phyloP scores from a whole-genome alignment of 1,140 invertebrate species.

The Drosophila virilis region DNA sequence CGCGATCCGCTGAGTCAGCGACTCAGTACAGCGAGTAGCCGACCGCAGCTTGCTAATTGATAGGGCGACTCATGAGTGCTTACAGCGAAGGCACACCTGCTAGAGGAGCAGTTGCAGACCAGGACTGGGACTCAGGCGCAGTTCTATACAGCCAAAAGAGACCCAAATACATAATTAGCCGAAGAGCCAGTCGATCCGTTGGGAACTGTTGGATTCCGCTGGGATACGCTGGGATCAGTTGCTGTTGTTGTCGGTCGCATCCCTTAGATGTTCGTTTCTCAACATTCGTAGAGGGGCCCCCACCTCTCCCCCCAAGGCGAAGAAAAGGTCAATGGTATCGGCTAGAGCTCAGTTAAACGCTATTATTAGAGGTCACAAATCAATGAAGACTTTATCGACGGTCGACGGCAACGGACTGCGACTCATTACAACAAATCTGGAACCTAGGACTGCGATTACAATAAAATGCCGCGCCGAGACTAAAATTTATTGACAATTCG shows the following conservation, averaged over 20 bases:
- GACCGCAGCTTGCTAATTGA: conserved; percentile 51
- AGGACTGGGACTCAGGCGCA: background rate
- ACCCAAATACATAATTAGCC: conserved; percentile 75
- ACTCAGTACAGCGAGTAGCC: background rate
- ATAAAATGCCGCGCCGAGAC: conserved; percentile 61
- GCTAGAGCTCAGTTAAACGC: conserved; percentile 59
- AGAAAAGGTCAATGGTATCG: conserved; percentile 58
- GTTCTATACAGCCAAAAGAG: background rate
- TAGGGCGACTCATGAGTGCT: conserved; percentile 40
- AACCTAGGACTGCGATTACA: conserved; percentile 58
- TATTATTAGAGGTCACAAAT: conserved; percentile 83
- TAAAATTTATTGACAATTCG: conserved; percentile 77
- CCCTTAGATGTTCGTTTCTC: conserved; percentile 65
- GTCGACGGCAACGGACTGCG: conserved; percentile 28
- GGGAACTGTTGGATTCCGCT: conserved; percentile 2
- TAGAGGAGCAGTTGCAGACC: background rate
- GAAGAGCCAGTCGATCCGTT: background rate
- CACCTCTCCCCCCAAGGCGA: background rate
- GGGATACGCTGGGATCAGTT: conserved; percentile 15
- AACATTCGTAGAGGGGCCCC: conserved; percentile 33
- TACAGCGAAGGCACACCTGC: conserved; percentile 51
- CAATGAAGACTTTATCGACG: conserved; percentile 81
- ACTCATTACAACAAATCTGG: conserved; percentile 68
- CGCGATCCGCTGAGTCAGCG: conserved; percentile 53
- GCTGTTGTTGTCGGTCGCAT: conserved; percentile 53